These are phyloP conservation scores for Stratiolaelaps scimitus DNA, from an alignment of 1,140 invertebrate genomes.

Conservation along the genomic window DNA sequence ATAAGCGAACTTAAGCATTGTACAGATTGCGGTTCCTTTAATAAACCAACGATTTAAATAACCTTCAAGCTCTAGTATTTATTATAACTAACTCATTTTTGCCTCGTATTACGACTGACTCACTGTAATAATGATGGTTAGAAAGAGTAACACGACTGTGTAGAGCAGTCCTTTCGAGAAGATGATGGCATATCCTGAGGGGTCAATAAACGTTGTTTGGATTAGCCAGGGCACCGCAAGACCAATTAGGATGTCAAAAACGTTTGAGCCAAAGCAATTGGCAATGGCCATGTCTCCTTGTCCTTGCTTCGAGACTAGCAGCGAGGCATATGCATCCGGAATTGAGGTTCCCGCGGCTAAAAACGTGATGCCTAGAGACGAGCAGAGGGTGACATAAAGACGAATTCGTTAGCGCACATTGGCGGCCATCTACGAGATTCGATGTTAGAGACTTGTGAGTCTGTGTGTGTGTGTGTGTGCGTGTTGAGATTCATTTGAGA, in stretches of 20 bases:
- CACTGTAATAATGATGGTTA: conserved; percentile 42
- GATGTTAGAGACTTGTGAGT: no score
- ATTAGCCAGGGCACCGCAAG: conserved; percentile 46
- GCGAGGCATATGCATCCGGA: conserved; percentile 42
- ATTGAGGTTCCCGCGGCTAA: conserved; percentile 45
- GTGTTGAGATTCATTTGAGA: no score
- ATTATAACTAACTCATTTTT: no score
- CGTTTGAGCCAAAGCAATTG: conserved; percentile 49
- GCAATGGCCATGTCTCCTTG: conserved; percentile 50
- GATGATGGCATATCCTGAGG: conserved; percentile 41
- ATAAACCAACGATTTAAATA: no score
- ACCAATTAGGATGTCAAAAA: conserved; percentile 50
- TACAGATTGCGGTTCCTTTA: no score
- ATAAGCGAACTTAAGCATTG: no score
- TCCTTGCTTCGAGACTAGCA: conserved; percentile 38
- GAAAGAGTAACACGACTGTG: conserved; percentile 43
- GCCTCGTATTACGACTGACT: no score
- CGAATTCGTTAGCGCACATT: no score
- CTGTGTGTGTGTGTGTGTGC: no score
- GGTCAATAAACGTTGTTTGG: conserved; percentile 39
- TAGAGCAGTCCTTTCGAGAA: conserved; percentile 43
- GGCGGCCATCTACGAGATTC: no score
- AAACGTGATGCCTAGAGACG: conserved; percentile 39
- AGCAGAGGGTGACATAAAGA: no score
- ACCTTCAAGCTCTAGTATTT: no score